Evolutionary conservation across 2,888 invertebrate species (phyloP), one percentile per base, ranked within the genome.

Genomic region (Timema cristinae): DNA sequence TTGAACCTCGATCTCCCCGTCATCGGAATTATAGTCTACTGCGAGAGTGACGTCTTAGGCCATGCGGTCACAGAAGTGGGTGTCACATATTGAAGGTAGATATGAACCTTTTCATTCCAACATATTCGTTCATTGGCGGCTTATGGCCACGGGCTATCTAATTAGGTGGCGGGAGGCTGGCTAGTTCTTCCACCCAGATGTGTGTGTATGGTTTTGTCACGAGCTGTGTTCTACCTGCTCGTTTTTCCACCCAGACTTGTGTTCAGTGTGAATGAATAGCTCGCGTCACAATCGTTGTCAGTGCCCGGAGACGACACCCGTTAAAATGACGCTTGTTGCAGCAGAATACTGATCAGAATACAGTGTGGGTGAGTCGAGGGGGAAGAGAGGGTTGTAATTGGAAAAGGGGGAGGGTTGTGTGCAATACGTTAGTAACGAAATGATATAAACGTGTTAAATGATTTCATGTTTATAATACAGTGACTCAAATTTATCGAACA

Each of bases 121-220:
- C 2, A 52, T 4, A 52, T 13, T 32, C 1, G 32, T 2, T 32
- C 32, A 2, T 32, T 32, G 32, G 32, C 32, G 32, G 32, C 32
- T 52, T 52, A 52, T 52, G 52, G 10, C 2, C 52, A 52, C 10
- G n/a, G 10, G 10, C 52, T 4, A n/a, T 10, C 52, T 52, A 10
- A 52, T 10, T 11, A 52, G 52, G n/a, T n/a, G n/a, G n/a, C n/a
- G n/a, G n/a, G n/a, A n/a, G n/a, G n/a, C n/a, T n/a, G n/a, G 63
- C 63, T 63, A 48, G 63, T 63, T 63, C 63, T 63, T 63, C 11
- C 63, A 63, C 63, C 63, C 63, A 63, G 63, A 6, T 16, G 16
- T 63, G 9, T 54, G 32, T 32, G 63, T 6, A 48, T 32, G 32
- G 32, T 32, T 32, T 32, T 32, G 32, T 32, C 32, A 1, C 32